A percentile compares a stretch with the other conserved stretches of the same genome.
These are phyloP conservation scores for Harpegnathos saltator DNA, from an alignment of 1,140 invertebrate species.

Conservation along the genomic window DNA sequence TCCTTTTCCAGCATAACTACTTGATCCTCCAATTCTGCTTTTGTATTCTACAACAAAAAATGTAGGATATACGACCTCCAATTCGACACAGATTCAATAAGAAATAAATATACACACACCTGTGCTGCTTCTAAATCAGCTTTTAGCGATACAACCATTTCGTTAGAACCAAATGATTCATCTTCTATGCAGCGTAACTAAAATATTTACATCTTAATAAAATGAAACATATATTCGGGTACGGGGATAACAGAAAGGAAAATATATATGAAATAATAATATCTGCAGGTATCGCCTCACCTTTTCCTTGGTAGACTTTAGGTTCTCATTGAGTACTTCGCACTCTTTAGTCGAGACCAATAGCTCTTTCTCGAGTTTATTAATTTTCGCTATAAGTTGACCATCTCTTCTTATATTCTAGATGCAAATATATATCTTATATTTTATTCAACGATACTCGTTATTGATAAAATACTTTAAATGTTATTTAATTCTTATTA, in stretches of 20 bases:
- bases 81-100: not conserved
- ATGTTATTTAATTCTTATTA: not conserved
- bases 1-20: conserved; percentile 88
- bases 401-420: conserved; percentile 89
- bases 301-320: conserved; percentile 88
- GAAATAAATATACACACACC: conserved; percentile 69
- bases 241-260: conserved; percentile 9
- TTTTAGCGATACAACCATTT: conserved; percentile 87
- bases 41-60: conserved; percentile 77
- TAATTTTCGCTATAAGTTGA: conserved; percentile 87
- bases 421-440: conserved; percentile 43
- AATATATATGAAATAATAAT: not conserved
- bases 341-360: conserved; percentile 88
- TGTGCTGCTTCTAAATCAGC: conserved; percentile 80
- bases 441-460: not conserved
- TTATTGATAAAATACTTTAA: conserved; percentile 3
- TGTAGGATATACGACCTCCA: conserved; percentile 4
- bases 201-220: conserved; percentile 67
- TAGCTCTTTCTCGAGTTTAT: conserved; percentile 87
- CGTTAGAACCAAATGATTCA: conserved; percentile 90
- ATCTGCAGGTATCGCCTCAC: conserved; percentile 79
- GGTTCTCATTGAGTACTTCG: conserved; percentile 88
- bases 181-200: conserved; percentile 87
- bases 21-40: conserved; percentile 87
- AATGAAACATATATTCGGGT: conserved; percentile 1